Evolutionary conservation across 2,888 invertebrate species (phyloP), one percentile per base, ranked within the genome.

Genomic region (Drosophila monieri): DNA sequence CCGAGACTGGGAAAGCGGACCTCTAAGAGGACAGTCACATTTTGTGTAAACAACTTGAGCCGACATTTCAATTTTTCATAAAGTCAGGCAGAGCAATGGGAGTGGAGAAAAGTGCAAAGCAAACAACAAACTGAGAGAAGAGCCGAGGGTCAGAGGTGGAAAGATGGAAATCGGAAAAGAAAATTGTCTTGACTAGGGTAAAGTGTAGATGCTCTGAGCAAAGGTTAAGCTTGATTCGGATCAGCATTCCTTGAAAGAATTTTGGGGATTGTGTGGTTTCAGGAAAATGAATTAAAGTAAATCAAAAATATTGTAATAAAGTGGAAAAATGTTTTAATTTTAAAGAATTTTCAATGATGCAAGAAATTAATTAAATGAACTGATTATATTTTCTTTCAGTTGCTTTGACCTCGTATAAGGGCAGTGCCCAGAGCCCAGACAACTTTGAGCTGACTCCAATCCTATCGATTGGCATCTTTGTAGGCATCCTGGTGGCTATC

Each of bases 381-480:
- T n/a, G 8, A 27, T 14, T 15, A 32, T 14, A 15, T 27, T 21
- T 37, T 41, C 8, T 9, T 55, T 8, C 83, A 91, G 91, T 91
- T 75, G 91, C 91, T 73, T 76, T 91, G 62, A 91, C 91, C 57
- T 91, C 91, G 46, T 91, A 89, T 72, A 90, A 92, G 89, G 93
- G 93, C 76, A 92, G 93, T 57, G 73, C 85, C n/a, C 89, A 89
- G 70, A 80, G 88, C 12, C 89, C 92, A 41, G 92, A 92, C 78
- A 92, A 92, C 85, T 91, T 94, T 71, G 93, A 93, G 85, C 90
- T 93, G 74, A 93, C 93, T 60, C 93, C 93, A 58, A 92, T 93
- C 73, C 87, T 92, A 71, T 92, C 92, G 64, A 90, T 92, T 87
- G 92, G 92, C 70, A 92, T 92, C 67, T 91, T 92, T 73, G 91